A percentile compares a stretch with the other conserved stretches of the same genome.
phyloP scores from a whole-genome alignment of 2,113 vertebrate species.

The Barbus barbus region DNA sequence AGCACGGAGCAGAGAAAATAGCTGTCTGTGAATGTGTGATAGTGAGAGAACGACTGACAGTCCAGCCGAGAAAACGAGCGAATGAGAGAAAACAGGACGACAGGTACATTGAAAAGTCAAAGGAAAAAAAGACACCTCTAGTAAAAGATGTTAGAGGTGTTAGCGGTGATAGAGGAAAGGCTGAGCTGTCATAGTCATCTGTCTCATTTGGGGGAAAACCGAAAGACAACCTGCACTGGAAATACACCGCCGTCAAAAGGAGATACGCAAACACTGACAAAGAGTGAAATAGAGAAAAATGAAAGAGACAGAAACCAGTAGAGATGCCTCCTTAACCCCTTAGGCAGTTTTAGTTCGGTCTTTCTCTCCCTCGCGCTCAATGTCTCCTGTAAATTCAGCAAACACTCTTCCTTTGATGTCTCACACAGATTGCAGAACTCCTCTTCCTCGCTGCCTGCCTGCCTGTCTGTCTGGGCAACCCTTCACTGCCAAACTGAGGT shows the following conservation, averaged over 20 bases:
- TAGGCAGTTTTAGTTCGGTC: neutral
- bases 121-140: conserved; percentile 6
- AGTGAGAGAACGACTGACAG: conserved; percentile 32
- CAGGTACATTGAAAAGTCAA: conserved; percentile 41
- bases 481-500: conserved; percentile 5
- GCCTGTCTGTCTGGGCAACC: neutral
- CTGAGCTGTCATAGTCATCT: conserved; percentile 20
- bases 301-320: neutral
- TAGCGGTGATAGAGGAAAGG: conserved; percentile 24
- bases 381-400: conserved; percentile 17
- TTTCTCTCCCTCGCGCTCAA: neutral
- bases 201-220: conserved; percentile 21
- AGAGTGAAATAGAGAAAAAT: neutral
- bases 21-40: conserved; percentile 29
- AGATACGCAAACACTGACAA: conserved; percentile 19
- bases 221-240: conserved; percentile 8
- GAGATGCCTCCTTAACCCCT: neutral
- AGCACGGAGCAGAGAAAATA: neutral
- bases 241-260: neutral
- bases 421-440: conserved; percentile 32
- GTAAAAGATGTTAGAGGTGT: conserved; percentile 26
- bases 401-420: conserved; percentile 26
- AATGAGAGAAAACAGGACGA: conserved; percentile 20
- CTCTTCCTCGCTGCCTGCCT: neutral
- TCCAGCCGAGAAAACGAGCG: conserved; percentile 13